Evolutionary conservation across 2,888 invertebrate genomes (phyloP).

Genomic region (Plebejus argus): DNA sequence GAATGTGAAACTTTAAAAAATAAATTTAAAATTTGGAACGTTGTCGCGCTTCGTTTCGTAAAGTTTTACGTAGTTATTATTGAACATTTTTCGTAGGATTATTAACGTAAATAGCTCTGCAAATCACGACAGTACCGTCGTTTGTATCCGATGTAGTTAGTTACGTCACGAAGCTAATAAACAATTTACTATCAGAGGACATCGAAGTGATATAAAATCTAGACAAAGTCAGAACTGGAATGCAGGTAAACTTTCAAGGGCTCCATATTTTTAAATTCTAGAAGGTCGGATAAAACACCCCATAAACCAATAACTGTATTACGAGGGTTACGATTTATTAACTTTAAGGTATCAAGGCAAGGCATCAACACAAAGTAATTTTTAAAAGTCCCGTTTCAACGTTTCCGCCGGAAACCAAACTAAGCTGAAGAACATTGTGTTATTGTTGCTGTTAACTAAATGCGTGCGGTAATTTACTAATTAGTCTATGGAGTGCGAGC

Average conservation of each 20-base stretch:
- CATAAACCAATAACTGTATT: background rate
- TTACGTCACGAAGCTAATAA: constrained; percentile 43
- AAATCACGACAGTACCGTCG: constrained; percentile 30
- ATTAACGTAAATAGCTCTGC: constrained; percentile 7
- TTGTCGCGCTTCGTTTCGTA: background rate
- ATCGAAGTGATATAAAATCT: constrained; percentile 2
- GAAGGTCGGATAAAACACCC: background rate
- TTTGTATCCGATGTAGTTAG: constrained; percentile 35
- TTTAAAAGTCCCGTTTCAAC: no score
- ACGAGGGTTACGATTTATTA: background rate
- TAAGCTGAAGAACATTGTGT: no score
- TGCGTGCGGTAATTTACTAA: no score
- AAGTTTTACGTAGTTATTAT: background rate
- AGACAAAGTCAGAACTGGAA: background rate
- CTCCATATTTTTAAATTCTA: no score
- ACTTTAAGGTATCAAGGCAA: no score
- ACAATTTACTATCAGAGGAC: constrained; percentile 37
- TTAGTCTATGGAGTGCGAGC: no score
- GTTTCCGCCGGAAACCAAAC: no score
- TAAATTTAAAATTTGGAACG: no score
- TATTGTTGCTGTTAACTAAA: no score
- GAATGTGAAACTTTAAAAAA: no score
- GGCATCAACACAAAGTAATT: no score
- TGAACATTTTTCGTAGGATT: background rate
- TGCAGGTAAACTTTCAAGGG: background rate